These are phyloP conservation scores for Ormyrus labotus DNA, from an alignment of 2,888 invertebrate species.

Conservation along the genomic window DNA sequence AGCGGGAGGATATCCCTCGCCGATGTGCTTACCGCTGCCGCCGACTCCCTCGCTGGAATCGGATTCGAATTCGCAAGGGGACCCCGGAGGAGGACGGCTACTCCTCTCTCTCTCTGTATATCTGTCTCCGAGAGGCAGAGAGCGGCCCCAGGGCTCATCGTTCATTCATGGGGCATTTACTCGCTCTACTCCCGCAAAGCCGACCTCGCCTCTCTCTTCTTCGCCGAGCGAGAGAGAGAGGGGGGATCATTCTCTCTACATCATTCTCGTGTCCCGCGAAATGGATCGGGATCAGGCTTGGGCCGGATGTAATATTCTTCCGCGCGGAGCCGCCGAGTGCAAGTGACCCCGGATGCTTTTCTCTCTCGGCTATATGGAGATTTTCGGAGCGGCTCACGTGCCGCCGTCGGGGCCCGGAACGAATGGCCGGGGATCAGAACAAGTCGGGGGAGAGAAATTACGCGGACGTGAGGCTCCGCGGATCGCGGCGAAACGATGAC, in stretches of 20 bases:
- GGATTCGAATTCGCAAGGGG: conserved; percentile 67
- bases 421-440: conserved; percentile 27
- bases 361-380: conserved; percentile 36
- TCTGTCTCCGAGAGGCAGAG: conserved; percentile 1
- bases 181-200: conserved; percentile 72
- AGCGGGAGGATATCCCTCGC: conserved; percentile 61
- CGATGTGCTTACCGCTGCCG: conserved; percentile 7
- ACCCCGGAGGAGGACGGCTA: conserved; percentile 3
- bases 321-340: conserved; percentile 35
- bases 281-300: conserved; percentile 68
- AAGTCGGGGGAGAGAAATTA: conserved; percentile 28
- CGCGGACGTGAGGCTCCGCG: conserved; percentile 33
- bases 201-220: conserved; percentile 62
- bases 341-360: conserved; percentile 7
- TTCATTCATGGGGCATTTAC: conserved; percentile 76
- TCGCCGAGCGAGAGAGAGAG: no score
- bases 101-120: not conserved
- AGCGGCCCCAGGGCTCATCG: conserved; percentile 71
- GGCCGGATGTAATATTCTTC: conserved; percentile 67
- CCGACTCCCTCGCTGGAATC: conserved; percentile 67
- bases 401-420: not conserved
- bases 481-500: conserved; percentile 37
- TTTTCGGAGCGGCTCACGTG: conserved; percentile 14
- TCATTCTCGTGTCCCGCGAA: conserved; percentile 69
- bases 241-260: conserved; percentile 54